Evolutionary conservation across 2,113 vertebrate species (phyloP).

Genomic region (Euleptes europaea): DNA sequence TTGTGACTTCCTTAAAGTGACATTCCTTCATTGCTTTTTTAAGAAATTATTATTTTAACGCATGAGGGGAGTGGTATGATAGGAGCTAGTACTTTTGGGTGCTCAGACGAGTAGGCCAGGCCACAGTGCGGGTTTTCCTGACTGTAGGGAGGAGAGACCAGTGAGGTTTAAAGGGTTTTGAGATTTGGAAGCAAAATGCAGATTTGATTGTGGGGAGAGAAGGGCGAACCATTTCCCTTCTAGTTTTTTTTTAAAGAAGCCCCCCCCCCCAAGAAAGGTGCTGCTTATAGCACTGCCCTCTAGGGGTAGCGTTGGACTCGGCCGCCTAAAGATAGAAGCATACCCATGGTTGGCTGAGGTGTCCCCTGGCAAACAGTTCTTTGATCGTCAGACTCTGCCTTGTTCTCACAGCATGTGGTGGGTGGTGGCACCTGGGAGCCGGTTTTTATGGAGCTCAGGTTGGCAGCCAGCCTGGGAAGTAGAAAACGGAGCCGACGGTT

Average conservation of each 20-base stretch:
- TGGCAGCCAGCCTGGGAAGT: not conserved
- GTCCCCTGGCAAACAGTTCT: not conserved
- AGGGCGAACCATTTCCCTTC: too few relatives aligned
- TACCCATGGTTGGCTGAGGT: too few relatives aligned
- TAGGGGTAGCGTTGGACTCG: not conserved
- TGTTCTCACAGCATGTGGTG: not conserved
- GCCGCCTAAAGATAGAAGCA: not conserved
- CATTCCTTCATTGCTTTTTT: not conserved
- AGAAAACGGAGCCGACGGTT: not conserved
- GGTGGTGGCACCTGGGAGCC: not conserved
- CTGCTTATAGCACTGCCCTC: not conserved
- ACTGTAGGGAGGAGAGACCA: not conserved
- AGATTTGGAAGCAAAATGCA: not conserved
- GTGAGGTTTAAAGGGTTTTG: too few relatives aligned
- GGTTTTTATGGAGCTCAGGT: not conserved
- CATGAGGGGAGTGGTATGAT: not conserved
- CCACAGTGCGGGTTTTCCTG: not conserved
- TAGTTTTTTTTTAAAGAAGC: too few relatives aligned
- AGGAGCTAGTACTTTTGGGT: not conserved
- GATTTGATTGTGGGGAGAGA: not conserved
- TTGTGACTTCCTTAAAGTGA: conserved; percentile 28
- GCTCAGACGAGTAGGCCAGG: not conserved
- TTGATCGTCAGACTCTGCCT: not conserved
- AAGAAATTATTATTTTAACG: not conserved
- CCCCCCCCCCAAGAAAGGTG: too few relatives aligned